Evolutionary conservation across 2,113 vertebrate genomes (phyloP).

Genomic region (Pristiophorus japonicus): DNA sequence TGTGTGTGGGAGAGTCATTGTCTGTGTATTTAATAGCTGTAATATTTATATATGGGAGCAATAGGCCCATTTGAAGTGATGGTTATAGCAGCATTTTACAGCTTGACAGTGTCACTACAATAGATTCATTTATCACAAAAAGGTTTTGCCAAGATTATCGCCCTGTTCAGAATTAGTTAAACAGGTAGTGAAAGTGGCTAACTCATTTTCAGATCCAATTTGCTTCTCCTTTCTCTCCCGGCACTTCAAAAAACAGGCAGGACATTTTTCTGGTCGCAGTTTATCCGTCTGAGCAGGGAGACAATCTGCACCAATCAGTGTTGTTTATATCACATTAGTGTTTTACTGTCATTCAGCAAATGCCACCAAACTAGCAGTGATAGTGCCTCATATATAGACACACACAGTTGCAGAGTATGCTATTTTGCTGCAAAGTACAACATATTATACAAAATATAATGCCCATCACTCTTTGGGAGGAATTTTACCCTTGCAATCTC

Average conservation of each 20-base stretch:
- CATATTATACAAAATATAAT: background rate
- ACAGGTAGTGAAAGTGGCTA: background rate
- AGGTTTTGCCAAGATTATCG: background rate
- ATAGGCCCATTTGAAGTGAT: background rate
- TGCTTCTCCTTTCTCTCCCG: background rate
- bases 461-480: background rate
- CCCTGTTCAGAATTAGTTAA: background rate
- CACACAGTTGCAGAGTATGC: background rate
- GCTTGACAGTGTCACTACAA: background rate
- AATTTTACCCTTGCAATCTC: background rate
- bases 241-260: too few species aligned
- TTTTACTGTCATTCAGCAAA: background rate
- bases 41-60: background rate
- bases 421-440: background rate
- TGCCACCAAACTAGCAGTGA: background rate
- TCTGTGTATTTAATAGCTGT: background rate
- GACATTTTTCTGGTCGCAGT: background rate
- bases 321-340: background rate
- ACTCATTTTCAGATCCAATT: slow-evolving; percentile 20
- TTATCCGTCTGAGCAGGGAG: background rate
- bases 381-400: background rate
- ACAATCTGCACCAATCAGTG: background rate
- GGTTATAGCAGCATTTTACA: background rate
- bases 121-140: background rate
- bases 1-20: background rate